Evolutionary conservation across 2,113 vertebrate genomes (phyloP).

Genomic region (Probosciger aterrimus): DNA sequence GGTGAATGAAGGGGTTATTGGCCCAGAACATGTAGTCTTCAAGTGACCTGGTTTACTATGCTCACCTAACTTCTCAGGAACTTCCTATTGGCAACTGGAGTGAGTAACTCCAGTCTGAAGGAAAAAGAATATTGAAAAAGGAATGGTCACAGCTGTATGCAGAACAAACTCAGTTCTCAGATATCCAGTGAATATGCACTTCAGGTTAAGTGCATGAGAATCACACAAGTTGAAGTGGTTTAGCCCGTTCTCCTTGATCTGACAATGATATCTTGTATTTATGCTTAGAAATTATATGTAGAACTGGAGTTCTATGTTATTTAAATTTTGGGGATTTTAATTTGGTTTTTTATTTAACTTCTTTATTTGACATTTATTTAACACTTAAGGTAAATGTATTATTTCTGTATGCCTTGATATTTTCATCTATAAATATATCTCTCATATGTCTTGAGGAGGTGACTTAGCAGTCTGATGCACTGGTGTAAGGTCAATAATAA

Average conservation of each 20-base stretch:
- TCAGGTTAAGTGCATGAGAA: not conserved
- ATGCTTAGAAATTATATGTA: not conserved
- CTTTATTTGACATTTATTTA: not conserved
- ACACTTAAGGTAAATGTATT: not conserved
- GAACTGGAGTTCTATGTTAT: not conserved
- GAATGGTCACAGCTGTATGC: not conserved
- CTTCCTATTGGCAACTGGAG: not conserved
- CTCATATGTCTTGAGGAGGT: not conserved
- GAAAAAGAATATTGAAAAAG: not conserved
- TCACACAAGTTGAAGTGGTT: not conserved
- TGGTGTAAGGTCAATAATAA: not conserved
- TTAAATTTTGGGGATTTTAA: not conserved
- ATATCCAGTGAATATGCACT: fast-evolving
- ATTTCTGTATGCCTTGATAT: not conserved
- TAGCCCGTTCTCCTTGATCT: not conserved
- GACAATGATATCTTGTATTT: not conserved
- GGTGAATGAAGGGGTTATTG: not conserved
- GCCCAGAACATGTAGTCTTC: not conserved
- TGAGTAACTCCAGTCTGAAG: not conserved
- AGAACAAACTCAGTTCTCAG: not conserved
- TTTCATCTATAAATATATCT: not conserved
- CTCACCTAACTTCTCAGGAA: not conserved
- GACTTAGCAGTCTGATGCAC: not conserved
- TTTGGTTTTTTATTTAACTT: not conserved
- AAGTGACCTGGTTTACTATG: not conserved